Evolutionary conservation across 2,113 vertebrate species (phyloP), one percentile per base, ranked within the genome.

Genomic region (Menura novaehollandiae): DNA sequence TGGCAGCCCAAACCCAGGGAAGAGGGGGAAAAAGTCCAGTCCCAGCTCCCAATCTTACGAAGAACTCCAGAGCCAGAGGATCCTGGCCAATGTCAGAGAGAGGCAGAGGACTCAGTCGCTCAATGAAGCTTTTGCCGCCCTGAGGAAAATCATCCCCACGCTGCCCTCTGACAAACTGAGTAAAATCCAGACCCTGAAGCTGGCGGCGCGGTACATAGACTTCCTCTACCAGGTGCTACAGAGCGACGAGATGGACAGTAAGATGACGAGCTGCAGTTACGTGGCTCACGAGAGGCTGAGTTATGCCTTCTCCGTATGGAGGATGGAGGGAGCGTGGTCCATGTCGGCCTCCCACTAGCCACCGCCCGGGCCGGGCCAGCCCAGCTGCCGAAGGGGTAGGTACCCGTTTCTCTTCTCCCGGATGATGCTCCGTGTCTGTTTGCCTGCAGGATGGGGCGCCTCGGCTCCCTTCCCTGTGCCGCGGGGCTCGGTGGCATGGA

Each of bases 251-350:
- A 98, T 99, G 99, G 99, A 99, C 98, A 98, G 98, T 98, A 99
- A 99, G 97, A 98, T 99, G 99, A 98, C 99, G 95, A 99, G 99
- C 97, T 99, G 99, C 97, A 99, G 99, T 97, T 99, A 99, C 97
- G 99, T 99, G 98, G 99, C 99, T 93, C 99, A 99, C 9, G 99
- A 99, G 97, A 98, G 99, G 97, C 98, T 99, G 97, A 99, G 99
- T 98, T 99, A 99, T 97, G 99, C 99, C 97, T 99, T 99, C 98
- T 99, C 99, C 2, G 99, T 99, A 71, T 99, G 99, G 99, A 99
- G 99, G 98, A 99, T 99, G 99, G 99, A 99, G 91, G 99, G 99
- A 97, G 98, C 99, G 8, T 99, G 99, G 99, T 99, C 99, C 98
- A 98, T 99, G 99, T 99, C 99, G 51, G 98, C 99, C 96, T 99